Conservation (phyloP, 2,113 vertebrate genomes). For the Colinus virginianus region DNA sequence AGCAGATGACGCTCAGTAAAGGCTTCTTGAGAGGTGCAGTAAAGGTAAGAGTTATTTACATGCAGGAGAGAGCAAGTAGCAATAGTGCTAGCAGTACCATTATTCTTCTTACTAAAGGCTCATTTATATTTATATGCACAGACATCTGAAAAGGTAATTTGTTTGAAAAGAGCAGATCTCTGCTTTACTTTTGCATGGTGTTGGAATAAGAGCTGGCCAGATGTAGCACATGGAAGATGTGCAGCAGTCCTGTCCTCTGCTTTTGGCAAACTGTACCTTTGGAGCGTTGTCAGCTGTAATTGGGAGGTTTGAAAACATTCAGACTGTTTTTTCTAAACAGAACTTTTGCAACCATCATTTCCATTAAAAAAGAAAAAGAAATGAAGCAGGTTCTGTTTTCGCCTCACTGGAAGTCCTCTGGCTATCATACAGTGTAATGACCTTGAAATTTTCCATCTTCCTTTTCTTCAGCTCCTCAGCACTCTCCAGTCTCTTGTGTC, state of each 20-base stretch:
- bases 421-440: not conserved
- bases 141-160: not conserved
- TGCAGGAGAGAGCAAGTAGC: not conserved
- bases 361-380: not conserved
- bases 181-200: not conserved
- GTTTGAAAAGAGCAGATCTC: not conserved
- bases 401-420: not conserved
- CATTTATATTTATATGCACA: not conserved
- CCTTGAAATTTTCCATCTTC: not conserved
- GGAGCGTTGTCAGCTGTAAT: not conserved
- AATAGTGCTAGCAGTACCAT: not conserved
- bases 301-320: not conserved
- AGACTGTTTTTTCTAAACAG: too few species aligned
- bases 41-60: not conserved
- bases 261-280: conserved; percentile 3
- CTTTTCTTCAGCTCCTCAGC: not conserved
- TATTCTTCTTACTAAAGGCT: not conserved
- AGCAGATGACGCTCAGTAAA: not conserved
- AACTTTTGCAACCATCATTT: not conserved
- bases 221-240: not conserved
- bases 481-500: not conserved
- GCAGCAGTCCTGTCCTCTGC: not conserved
- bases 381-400: not conserved
- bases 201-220: not conserved
- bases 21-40: not conserved